Evolutionary conservation across 64 coral and sea anemone genomes (phyloP), one percentile per base, ranked within the genome.

Genomic region (Montipora capricornis): DNA sequence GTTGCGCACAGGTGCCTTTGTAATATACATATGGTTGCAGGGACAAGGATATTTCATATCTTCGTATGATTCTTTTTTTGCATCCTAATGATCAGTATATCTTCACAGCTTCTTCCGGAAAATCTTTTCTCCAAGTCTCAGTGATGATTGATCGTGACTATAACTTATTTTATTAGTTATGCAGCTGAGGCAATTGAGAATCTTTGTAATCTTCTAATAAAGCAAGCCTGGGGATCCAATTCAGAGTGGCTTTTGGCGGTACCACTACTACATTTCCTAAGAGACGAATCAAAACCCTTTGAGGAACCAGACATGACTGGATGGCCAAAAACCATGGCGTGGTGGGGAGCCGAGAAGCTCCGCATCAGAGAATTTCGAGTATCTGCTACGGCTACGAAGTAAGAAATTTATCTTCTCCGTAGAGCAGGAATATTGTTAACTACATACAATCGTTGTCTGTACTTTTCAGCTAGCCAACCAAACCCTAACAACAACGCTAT

Each of bases 211-310:
- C 24, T 46, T 4, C 12, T 66, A 2, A 83, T 66, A 57, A 66
- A 62, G 29, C 0, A 66, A 2, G 22, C 80, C 58, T 66, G 80
- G 80, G 46, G 0, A 15, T 37, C 26, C 13, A 19, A 83, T 47
- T 57, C 73, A 37, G 91, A 93, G 24, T 59, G 83, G 70, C 20
- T 93, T 10, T 75, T 93, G 20, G 91, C 57, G 6, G 58, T 93
- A 51, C 91, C 91, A 79, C 57, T 93, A n/a, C 69, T 93, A 24
- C 90, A 92, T 76, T 85, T 92, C 68, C 68, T 92, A 22, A 68
- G 90, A 52, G 82, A 53, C 9, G 90, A 93, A 46, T 68, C 19
- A 3, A 87, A 93, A 52, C 91, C 91, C 9, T 93, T 93, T 87
- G 91, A 85, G 26, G 91, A 87, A 47, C 78, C 78, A 19, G 89